Conservation (phyloP, 2,797 vertebrate species). For the Falco berigora region DNA sequence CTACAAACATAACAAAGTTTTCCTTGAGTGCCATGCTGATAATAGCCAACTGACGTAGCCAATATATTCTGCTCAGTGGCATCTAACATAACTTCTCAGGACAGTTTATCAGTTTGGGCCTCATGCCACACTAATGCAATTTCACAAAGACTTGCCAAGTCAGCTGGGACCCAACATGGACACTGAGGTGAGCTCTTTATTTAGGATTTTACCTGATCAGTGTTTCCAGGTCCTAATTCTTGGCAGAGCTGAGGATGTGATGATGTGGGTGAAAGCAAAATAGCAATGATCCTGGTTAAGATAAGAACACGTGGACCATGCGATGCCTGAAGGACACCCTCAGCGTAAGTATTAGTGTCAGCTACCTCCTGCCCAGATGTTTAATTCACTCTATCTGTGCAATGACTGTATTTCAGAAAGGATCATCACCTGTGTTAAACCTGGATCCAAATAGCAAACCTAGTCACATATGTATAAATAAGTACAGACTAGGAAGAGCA, state of each 20-base stretch:
- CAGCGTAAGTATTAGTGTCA: not conserved
- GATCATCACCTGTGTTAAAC: fast-evolving
- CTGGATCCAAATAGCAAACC: not conserved
- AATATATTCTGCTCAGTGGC: not conserved
- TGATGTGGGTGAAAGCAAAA: not conserved
- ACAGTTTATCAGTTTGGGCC: not conserved
- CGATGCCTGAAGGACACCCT: not conserved
- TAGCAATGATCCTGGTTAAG: not conserved
- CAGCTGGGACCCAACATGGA: not conserved
- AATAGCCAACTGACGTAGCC: not conserved
- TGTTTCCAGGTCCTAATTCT: not conserved
- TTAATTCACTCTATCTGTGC: not conserved
- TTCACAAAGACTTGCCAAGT: not conserved
- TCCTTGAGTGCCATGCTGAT: not conserved
- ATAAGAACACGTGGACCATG: not conserved
- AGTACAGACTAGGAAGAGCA: not conserved
- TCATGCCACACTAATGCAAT: not conserved
- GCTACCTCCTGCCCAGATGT: not conserved
- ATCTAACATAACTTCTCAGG: not conserved
- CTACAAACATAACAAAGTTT: not conserved
- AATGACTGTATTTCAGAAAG: not conserved
- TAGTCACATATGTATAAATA: not conserved
- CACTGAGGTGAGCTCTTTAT: not conserved
- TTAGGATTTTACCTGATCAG: not conserved
- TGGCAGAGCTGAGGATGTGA: not conserved